Base-by-base conservation (phyloP, 2,888 invertebrate species). In the Lasioglossum lativentre region DNA sequence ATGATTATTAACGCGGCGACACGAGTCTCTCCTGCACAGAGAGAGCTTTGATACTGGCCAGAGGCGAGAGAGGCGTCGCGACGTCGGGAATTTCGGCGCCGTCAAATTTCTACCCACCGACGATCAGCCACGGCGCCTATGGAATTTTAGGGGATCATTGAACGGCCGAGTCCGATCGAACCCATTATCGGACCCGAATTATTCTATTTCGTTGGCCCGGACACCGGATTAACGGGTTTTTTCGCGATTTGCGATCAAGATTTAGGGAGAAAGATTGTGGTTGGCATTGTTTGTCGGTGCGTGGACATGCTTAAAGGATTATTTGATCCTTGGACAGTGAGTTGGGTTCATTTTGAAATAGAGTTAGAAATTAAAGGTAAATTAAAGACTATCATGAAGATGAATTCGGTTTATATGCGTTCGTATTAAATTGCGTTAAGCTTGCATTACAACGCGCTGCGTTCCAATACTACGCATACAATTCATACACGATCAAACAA, bases 1-100 rank as follows among this genome's bases (percentile, higher is more conserved):
- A 89, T 90, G 91, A 92, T 93, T 92, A 93, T 93, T 91, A 93
- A 92, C 92, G 87, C 85, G 86, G 83, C 83, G 90, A 89, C 84
- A 87, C 88, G 84, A 84, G 82, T 83, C 34, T 56, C 82, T 72
- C 72, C 75, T 72, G 80, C 71, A 52, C 70, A 70, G 68, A 75
- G 68, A 75, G 72, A 79, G 77, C 85, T 75, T 76, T 66, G 80
- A 74, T 87, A 77, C 66, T n/a, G 75, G 30, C 2, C 56, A 40
- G 52, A 52, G 71, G 1, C 52, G 52, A 56, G 56, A 56, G 56
- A n/a, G 16, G 30, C 30, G 63, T 30, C 63, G 30, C 63, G 27
- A 30, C 63, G 30, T 12, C 14, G 63, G 63, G 81, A 59, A 77
- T 83, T 82, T 83, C 73, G 76, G 76, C 82, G 82, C 82, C 83